Base-by-base conservation (phyloP, 2,113 vertebrate species). In the Lophochroa leadbeateri region DNA sequence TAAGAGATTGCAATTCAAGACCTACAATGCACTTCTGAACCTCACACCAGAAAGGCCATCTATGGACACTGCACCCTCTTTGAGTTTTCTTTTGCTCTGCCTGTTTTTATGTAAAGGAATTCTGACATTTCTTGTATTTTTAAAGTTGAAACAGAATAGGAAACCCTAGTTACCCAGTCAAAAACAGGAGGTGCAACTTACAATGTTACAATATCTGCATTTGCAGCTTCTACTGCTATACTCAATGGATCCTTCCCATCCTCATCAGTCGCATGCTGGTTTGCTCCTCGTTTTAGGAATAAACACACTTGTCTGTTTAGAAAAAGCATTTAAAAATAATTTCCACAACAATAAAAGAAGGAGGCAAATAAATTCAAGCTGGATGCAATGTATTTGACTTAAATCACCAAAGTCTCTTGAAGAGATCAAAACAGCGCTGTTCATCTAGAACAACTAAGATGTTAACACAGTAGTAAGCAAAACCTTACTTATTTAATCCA, bases 161-260 rank as follows among this genome's bases (percentile, higher is more conserved):
- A 83, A 74, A 88, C 37, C 20, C 9, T 39, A 67, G 39, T 76
- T 69, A 85, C 10, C 14, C 13, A 37, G 29, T 43, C 7, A 72
- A 61, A 82, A 55, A 13, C 17, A 63, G 58, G 94, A 82, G 0
- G 10, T 64, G 50, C 21, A 64, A 98, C 99, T 98, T 97, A 99
- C 99, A 99, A 91, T 2, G 99, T 99, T 84, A 99, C 99, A 15
- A 99, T 99, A 81, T 99, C 99, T 18, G 99, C 99, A 75, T 99
- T 99, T 90, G 99, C 99, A 9, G 99, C 99, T 78, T 99, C 99
- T 93, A 99, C 98, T 10, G 99, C 99, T 75, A 99, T 99, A 39
- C 97, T 98, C 83, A 99, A 82, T 12, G 99, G 99, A 27, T 99
- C 99, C 93, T 99, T 99, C 91, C 99, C 99, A 47, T 99, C 98